phyloP scores from a whole-genome alignment of 2,888 invertebrate genomes.

The Leptura quadrifasciata region DNA sequence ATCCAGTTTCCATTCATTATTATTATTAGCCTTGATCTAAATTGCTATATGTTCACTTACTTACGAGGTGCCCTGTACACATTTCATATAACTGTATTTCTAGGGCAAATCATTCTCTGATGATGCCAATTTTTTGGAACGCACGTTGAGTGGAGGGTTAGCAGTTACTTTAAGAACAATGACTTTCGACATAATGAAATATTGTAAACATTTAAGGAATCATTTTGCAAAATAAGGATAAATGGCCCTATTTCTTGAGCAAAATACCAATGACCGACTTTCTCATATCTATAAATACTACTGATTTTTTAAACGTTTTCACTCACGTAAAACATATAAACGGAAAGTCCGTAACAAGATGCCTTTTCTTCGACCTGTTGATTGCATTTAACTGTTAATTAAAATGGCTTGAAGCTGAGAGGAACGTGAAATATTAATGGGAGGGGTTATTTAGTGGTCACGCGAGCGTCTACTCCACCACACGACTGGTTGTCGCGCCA shows the following conservation, averaged over 20 bases:
- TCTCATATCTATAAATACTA: neutral
- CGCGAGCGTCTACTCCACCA: conserved; percentile 56
- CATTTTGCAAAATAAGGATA: too few relatives aligned
- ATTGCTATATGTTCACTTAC: too few relatives aligned
- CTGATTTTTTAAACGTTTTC: neutral
- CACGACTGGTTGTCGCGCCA: conserved; percentile 50
- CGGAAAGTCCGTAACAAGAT: conserved; percentile 11
- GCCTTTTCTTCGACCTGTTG: conserved; percentile 49
- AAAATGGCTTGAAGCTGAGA: conserved; percentile 56
- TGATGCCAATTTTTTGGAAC: too few relatives aligned
- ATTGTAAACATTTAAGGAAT: too few relatives aligned
- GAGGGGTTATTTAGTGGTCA: conserved; percentile 60
- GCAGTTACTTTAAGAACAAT: too few relatives aligned
- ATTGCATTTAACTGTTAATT: conserved; percentile 61
- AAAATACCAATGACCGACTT: neutral
- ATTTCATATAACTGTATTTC: too few relatives aligned
- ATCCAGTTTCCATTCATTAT: too few relatives aligned
- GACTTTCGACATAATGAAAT: too few relatives aligned
- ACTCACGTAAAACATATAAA: neutral
- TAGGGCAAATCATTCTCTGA: too few relatives aligned
- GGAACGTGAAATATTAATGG: conserved; percentile 59
- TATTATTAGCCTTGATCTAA: too few relatives aligned
- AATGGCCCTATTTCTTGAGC: neutral
- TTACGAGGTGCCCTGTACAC: too few relatives aligned
- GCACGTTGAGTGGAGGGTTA: too few relatives aligned